Evolutionary conservation across 2,113 vertebrate species (phyloP), one percentile per base, ranked within the genome.

Genomic region (Sinocyclocheilus anophthalmus): DNA sequence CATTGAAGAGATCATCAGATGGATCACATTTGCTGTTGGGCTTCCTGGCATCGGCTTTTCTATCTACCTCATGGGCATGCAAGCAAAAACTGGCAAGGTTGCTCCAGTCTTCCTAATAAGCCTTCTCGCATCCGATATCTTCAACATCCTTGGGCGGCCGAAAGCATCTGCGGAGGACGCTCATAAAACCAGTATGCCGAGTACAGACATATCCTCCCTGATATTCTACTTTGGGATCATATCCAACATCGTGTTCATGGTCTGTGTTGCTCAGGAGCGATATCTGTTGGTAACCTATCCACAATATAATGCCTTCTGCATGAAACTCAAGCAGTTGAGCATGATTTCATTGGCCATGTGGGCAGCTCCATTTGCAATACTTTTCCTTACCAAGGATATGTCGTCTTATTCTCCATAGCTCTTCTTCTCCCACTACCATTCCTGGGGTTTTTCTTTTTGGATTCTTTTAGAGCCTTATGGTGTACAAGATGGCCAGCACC

Each of bases 241-340:
- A 22, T 89, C 92, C 86, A 94, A 93, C 76, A 55, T 94, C 69
- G 87, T 90, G 61, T 91, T 94, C 53, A 93, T 94, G 93, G 42
- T 92, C 22, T 91, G 90, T 76, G 89, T 92, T 57, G 90, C 94
- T 1, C 92, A 93, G 86, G 92, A 93, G 85, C 88, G 84, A 65
- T 92, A 94, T 55, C 86, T 94, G 9, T 20, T 87, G 81, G 89
- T 92, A 57, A 88, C 88, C 24, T 92, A 87, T 83, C 92, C 89
- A 0, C 85, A 79, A 59, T 93, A 91, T 14, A 69, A 86, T 0
- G 76, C 57, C 80, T 90, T 83, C 85, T 93, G 83, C 55, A 22
- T 59, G 30, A 82, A 39, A 0, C 14, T 92, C 73, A 89, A 73
- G 12, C 86, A 39, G 13, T 91, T 89, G 3, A 87, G 82, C 0